phyloP scores from a whole-genome alignment of 2,888 invertebrate species.

The Eudemis profundana region DNA sequence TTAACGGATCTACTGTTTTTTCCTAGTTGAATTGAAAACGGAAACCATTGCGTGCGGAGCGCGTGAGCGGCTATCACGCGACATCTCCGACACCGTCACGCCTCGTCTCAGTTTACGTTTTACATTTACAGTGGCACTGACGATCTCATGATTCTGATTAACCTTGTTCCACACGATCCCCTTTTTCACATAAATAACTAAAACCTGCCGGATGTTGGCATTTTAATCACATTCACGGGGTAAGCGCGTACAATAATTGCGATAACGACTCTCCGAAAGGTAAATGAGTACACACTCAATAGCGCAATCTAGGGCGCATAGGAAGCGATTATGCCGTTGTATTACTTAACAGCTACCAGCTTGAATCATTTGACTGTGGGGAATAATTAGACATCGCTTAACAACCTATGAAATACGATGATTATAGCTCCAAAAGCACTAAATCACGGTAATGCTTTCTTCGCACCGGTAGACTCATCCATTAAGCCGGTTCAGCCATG shows the following conservation, averaged over 20 bases:
- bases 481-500: conserved; percentile 35
- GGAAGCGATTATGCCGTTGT: conserved; percentile 23
- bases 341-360: conserved; percentile 16
- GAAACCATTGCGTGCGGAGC: conserved; percentile 52
- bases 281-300: conserved; percentile 26
- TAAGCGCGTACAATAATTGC: conserved; percentile 29
- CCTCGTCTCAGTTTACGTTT: conserved; percentile 52
- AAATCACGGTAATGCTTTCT: conserved; percentile 30
- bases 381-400: conserved; percentile 20
- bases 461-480: conserved; percentile 19
- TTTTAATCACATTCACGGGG: conserved; percentile 49
- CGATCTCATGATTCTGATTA: conserved; percentile 58
- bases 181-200: conserved; percentile 60
- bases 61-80: conserved; percentile 59
- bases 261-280: conserved; percentile 27
- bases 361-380: conserved; percentile 2
- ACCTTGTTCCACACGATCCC: conserved; percentile 60
- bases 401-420: conserved; percentile 21
- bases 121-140: conserved; percentile 48
- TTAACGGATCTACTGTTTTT: conserved; percentile 40
- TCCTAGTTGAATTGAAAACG: conserved; percentile 52
- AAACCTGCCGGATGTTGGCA: conserved; percentile 64
- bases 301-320: conserved; percentile 28
- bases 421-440: conserved; percentile 25
- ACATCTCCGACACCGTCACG: conserved; percentile 75